Percentiles rank a stretch among this genome's conserved stretches.
Conservation (phyloP, 2,113 vertebrate genomes). For the Lontra canadensis region DNA sequence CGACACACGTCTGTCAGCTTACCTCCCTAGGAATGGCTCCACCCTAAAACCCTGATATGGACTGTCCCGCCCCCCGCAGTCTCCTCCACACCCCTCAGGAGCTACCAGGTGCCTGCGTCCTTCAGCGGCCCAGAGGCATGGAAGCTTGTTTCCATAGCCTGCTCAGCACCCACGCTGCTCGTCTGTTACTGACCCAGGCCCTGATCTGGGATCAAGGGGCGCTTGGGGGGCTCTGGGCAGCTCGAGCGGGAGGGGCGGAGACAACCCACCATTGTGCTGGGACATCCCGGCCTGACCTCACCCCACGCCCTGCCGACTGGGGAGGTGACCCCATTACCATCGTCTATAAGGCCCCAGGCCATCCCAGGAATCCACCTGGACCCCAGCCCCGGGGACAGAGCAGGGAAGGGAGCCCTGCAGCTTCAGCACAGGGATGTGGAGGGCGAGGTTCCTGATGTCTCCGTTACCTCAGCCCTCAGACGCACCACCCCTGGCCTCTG, state of each 20-base stretch:
- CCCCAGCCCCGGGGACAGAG: background rate
- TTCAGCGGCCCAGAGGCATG: background rate
- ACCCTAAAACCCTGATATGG: background rate
- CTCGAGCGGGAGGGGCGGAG: background rate
- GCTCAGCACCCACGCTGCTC: background rate
- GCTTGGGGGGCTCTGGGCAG: background rate
- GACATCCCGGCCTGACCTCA: background rate
- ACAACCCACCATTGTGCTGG: background rate
- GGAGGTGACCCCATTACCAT: background rate
- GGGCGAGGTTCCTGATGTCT: background rate
- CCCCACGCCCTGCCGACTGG: accelerated
- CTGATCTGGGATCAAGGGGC: background rate
- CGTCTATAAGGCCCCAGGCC: background rate
- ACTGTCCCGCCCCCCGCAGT: accelerated
- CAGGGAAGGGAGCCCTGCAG: background rate
- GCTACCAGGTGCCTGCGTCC: accelerated
- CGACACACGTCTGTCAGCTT: background rate
- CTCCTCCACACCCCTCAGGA: background rate
- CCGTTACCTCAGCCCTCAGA: background rate
- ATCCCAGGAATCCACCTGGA: background rate
- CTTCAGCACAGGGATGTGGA: background rate
- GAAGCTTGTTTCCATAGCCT: too few species aligned
- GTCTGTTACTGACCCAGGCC: background rate
- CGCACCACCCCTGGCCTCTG: background rate
- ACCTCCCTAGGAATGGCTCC: background rate